These are phyloP conservation scores for Gallinago jamesoni DNA, from an alignment of 2,113 vertebrate species.

Conservation along the genomic window DNA sequence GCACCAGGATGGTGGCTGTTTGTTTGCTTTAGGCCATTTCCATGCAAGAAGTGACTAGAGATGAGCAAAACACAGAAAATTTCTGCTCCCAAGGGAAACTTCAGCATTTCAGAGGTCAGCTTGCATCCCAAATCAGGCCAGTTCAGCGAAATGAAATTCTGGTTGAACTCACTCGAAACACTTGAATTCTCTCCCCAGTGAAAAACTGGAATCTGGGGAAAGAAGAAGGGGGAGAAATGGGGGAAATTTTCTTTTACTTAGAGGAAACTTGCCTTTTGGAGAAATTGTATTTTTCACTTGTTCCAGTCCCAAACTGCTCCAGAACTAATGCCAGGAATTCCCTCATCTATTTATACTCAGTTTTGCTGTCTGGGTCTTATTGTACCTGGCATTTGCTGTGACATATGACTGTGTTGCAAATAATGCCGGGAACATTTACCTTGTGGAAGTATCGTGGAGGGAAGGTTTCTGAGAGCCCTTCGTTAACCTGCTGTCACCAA, in stretches of 20 bases:
- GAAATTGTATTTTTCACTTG: slow-evolving; percentile 31
- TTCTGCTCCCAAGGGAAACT: not conserved
- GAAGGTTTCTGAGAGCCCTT: slow-evolving; percentile 6
- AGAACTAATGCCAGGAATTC: slow-evolving; percentile 60
- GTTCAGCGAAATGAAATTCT: slow-evolving; percentile 27
- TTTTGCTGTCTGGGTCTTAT: slow-evolving; percentile 45
- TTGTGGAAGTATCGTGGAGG: not conserved
- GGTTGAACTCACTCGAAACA: not conserved
- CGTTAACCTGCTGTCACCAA: slow-evolving; percentile 3
- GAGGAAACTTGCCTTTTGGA: slow-evolving; percentile 17
- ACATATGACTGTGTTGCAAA: not conserved
- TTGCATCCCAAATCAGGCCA: slow-evolving; percentile 11
- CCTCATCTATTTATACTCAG: slow-evolving; percentile 47
- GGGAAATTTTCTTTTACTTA: slow-evolving; percentile 12
- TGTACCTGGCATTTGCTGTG: slow-evolving; percentile 51
- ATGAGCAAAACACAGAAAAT: not conserved
- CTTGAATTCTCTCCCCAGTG: not conserved
- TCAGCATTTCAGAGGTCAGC: not conserved
- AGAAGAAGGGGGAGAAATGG: not conserved
- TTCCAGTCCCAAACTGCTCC: slow-evolving; percentile 45
- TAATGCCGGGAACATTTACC: slow-evolving; percentile 11
- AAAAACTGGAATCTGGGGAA: not conserved
- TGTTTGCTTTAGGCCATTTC: slow-evolving; percentile 38
- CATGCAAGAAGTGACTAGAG: not conserved
- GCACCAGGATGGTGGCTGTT: not conserved